Percentiles rank a stretch among this genome's conserved stretches.
Evolutionary conservation across 2,888 invertebrate genomes (phyloP).

Genomic region (Ecliptopera silaceata): DNA sequence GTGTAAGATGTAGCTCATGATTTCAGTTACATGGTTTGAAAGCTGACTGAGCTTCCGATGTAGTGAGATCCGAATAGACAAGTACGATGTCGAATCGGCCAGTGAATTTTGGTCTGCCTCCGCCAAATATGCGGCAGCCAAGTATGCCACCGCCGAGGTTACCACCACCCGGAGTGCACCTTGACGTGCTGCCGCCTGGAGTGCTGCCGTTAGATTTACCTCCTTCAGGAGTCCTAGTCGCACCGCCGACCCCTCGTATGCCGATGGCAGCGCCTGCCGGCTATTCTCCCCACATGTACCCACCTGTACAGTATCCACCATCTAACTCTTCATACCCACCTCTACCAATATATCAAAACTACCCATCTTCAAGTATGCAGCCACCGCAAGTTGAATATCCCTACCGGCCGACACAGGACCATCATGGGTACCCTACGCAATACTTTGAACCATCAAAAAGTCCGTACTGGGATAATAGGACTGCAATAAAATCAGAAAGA

Average conservation of each 20-base stretch:
- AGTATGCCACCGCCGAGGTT: conserved; percentile 30
- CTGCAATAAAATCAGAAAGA: conserved; percentile 17
- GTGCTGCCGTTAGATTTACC: conserved; percentile 36
- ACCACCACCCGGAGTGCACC: conserved; percentile 29
- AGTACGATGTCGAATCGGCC: conserved; percentile 63
- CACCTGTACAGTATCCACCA: conserved; percentile 1
- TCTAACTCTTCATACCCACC: conserved; percentile 2
- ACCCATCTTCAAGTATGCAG: conserved; percentile 1
- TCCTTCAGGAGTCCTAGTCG: conserved; percentile 27
- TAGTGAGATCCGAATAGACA: not conserved
- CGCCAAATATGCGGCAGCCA: conserved; percentile 47
- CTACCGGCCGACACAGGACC: conserved; percentile 8
- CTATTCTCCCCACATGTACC: conserved; percentile 4
- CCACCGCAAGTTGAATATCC: conserved; percentile 2
- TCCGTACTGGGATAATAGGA: conserved; percentile 6
- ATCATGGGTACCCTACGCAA: conserved; percentile 1
- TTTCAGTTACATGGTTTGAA: too few species aligned
- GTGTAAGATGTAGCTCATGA: too few species aligned
- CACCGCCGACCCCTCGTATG: conserved; percentile 16
- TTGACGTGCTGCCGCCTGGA: conserved; percentile 33
- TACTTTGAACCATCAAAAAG: conserved; percentile 15
- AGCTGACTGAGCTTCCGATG: too few species aligned
- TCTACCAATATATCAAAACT: conserved; percentile 3
- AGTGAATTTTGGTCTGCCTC: conserved; percentile 60
- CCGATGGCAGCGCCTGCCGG: conserved; percentile 4